Percentiles rank a stretch among this genome's conserved stretches.
Conservation (phyloP, 2,888 invertebrate species). For the Yponomeuta malinellus region DNA sequence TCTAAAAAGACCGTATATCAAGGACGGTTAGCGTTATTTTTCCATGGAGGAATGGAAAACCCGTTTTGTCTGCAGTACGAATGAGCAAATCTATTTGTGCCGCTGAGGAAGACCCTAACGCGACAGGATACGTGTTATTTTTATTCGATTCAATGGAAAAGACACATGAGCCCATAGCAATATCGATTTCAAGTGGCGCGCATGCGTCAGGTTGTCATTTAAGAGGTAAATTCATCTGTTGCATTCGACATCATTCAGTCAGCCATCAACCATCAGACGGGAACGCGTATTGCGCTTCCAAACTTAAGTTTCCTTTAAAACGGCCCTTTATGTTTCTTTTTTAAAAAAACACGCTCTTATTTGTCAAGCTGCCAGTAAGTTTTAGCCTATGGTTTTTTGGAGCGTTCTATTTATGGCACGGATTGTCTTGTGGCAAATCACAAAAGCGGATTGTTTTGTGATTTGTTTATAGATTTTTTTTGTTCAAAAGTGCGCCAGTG, state of each 20-base stretch:
- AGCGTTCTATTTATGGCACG: background rate
- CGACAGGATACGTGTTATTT: background rate
- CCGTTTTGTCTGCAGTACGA: background rate
- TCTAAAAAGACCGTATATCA: too few species aligned
- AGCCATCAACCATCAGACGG: slow-evolving; percentile 43
- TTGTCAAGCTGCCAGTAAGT: background rate
- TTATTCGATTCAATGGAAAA: background rate
- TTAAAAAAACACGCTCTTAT: background rate
- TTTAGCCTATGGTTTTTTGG: background rate
- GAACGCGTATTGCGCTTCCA: slow-evolving; percentile 42
- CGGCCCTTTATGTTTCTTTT: background rate
- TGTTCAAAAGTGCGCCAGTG: background rate
- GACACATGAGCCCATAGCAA: background rate
- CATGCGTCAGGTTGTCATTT: slow-evolving; percentile 14
- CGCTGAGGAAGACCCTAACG: background rate
- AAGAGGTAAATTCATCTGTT: slow-evolving; percentile 58
- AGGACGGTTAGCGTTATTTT: too few species aligned
- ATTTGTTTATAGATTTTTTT: background rate
- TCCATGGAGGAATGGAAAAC: background rate
- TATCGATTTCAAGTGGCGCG: background rate
- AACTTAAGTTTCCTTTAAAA: slow-evolving; percentile 26
- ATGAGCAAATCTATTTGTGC: background rate
- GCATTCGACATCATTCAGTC: slow-evolving; percentile 45
- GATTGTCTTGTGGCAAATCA: background rate
- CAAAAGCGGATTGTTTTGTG: too few species aligned